Percentiles rank a stretch among this genome's conserved stretches.
phyloP scores from a whole-genome alignment of 2,888 invertebrate species.

The Diarsia dahlii region DNA sequence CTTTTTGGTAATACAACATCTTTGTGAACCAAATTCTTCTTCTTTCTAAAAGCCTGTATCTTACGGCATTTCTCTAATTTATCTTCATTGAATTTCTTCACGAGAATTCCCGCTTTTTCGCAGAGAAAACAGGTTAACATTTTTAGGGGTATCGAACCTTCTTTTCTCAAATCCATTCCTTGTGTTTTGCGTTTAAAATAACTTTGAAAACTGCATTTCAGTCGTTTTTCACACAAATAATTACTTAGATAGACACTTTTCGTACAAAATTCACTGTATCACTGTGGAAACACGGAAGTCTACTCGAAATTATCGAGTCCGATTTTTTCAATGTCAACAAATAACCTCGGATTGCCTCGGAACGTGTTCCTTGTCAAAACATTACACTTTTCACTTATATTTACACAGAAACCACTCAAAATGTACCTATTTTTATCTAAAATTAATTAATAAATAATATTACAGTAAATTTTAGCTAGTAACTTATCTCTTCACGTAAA shows the following conservation, averaged over 20 bases:
- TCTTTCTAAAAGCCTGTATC: conserved; percentile 35
- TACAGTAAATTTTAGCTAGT: background rate
- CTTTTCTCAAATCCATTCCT: background rate
- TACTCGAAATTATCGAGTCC: conserved; percentile 13
- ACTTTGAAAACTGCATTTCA: background rate
- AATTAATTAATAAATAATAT: background rate
- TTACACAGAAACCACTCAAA: background rate
- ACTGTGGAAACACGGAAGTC: conserved; percentile 37
- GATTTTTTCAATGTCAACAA: conserved; percentile 33
- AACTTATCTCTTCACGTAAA: background rate
- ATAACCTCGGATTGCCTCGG: conserved; percentile 21
- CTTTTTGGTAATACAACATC: conserved; percentile 35
- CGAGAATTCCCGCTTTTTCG: conserved; percentile 10
- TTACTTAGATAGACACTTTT: conserved; percentile 12
- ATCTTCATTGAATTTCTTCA: conserved; percentile 42
- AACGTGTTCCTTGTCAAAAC: conserved; percentile 33
- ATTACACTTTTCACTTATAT: conserved; percentile 6
- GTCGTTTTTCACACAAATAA: background rate
- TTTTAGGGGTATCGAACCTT: background rate
- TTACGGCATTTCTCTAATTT: conserved; percentile 36
- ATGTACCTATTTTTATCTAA: background rate
- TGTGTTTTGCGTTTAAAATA: background rate
- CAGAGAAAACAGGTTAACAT: conserved; percentile 38
- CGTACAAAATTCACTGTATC: conserved; percentile 10
- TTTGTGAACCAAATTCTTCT: conserved; percentile 18